These are phyloP conservation scores for Umimayanthus chanpuru DNA, from an alignment of 92 coral and sea anemone genomes.

Conservation along the genomic window DNA sequence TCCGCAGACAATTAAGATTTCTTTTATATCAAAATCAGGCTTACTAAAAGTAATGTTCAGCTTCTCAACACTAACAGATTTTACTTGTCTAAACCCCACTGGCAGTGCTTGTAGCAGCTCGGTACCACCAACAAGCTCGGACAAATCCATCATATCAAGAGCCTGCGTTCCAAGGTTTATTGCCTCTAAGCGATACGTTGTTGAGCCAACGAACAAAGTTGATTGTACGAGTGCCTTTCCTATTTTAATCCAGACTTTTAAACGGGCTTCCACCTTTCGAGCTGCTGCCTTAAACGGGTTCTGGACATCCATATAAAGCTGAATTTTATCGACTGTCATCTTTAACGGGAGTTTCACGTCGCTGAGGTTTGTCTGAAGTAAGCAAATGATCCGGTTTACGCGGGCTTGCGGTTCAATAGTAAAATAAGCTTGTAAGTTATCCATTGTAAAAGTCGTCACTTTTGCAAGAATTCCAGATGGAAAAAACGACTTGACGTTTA, in stretches of 20 bases:
- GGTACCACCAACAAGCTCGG: constrained; percentile 51
- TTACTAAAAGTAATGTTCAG: constrained; percentile 54
- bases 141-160: constrained; percentile 43
- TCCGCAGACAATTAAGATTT: constrained; percentile 40
- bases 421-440: constrained; percentile 34
- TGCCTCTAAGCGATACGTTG: constrained; percentile 12
- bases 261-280: neutral
- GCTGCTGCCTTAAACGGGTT: constrained; percentile 21
- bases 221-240: constrained; percentile 50
- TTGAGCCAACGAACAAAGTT: constrained; percentile 21
- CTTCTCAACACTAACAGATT: constrained; percentile 43
- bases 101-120: constrained; percentile 51
- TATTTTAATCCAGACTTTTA: constrained; percentile 44
- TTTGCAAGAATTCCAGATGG: constrained; percentile 42
- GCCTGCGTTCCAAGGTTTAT: constrained; percentile 40
- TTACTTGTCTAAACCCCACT: constrained; percentile 39
- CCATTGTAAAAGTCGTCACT: constrained; percentile 40
- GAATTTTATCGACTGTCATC: constrained; percentile 34
- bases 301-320: constrained; percentile 19
- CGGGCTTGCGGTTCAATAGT: constrained; percentile 31
- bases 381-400: constrained; percentile 36
- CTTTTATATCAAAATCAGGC: constrained; percentile 47
- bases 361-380: constrained; percentile 43
- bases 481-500: constrained; percentile 50
- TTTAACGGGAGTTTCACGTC: constrained; percentile 57